These are phyloP conservation scores for Eristalinus sepulchralis DNA, from an alignment of 2,888 invertebrate genomes.

Conservation along the genomic window DNA sequence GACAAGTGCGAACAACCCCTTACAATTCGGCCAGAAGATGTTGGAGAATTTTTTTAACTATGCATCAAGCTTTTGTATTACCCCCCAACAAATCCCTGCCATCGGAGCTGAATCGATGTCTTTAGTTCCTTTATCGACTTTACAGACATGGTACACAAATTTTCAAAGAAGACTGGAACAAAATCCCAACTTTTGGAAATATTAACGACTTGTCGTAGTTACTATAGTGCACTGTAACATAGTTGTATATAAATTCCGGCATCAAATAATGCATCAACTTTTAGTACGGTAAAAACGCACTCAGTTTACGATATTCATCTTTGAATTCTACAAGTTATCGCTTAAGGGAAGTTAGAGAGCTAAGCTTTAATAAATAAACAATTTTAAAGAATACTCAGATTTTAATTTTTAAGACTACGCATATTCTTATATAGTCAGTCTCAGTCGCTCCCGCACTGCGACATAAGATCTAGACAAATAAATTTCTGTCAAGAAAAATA, in stretches of 20 bases:
- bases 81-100: slow-evolving; percentile 89
- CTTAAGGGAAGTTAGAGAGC: neutral
- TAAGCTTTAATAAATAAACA: slow-evolving; percentile 5
- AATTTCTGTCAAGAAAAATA: too few species aligned
- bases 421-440: too few species aligned
- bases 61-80: slow-evolving; percentile 93
- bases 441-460: too few species aligned
- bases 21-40: slow-evolving; percentile 93
- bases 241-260: slow-evolving; percentile 34
- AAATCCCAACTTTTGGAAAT: slow-evolving; percentile 97
- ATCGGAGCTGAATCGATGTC: slow-evolving; percentile 86
- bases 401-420: neutral
- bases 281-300: slow-evolving; percentile 23
- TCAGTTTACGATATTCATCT: neutral
- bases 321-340: slow-evolving; percentile 1
- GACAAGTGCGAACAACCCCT: slow-evolving; percentile 82
- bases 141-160: slow-evolving; percentile 96
- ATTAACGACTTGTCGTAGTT: slow-evolving; percentile 69
- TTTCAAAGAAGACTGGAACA: slow-evolving; percentile 93
- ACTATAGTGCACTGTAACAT: slow-evolving; percentile 16
- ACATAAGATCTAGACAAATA: too few species aligned
- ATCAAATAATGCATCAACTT: slow-evolving; percentile 27
- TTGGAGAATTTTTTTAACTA: slow-evolving; percentile 95
- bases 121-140: slow-evolving; percentile 92
- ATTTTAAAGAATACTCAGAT: neutral